Base-by-base conservation (phyloP, 2,888 invertebrate species). In the Myathropa florea region DNA sequence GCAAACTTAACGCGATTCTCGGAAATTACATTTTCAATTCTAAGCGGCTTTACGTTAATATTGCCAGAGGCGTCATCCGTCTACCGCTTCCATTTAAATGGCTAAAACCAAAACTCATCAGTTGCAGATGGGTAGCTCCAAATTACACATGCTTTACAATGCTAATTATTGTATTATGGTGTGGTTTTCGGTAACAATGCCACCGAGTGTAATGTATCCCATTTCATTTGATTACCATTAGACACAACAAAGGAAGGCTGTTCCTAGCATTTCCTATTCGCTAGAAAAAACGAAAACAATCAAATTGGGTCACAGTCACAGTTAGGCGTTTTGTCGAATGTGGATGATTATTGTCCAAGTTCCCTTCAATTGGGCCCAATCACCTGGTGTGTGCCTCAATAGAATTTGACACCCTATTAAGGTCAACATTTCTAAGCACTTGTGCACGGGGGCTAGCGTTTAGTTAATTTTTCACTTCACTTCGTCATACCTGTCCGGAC, bases 401-500 rank as follows among this genome's bases (percentile, higher is more conserved):
- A 7, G 64, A 33, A 26, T 64, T 33, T 18, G 55, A 64, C 28
- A 12, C 26, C 64, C 64, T 30, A 76, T 67, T 76, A 59, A n/a
- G 65, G 67, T 46, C 59, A 46, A 18, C 26, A 39, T 10, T 65
- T 65, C 36, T 33, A 24, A 26, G 55, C 18, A 60, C 18, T 46
- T 26, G 36, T 61, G 46, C 60, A 60, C 33, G 36, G 24, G 12
- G 67, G 65, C 9, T 55, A 36, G 9, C 30, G 39, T 26, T 46
- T 28, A 12, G 4, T 10, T 59, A 9, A 55, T n/a, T 65, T 24
- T 59, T 46, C 33, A 57, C 36, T 55, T 57, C 64, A 70, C 9
- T 9, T 24, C 59, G 59, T 53, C 63, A 23, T 24, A 72, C 67
- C 76, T 77, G 67, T 55, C 65, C 67, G 39, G 53, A 71, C 70